phyloP scores from a whole-genome alignment of 1,140 invertebrate genomes.

The Euglossa dilemma region DNA sequence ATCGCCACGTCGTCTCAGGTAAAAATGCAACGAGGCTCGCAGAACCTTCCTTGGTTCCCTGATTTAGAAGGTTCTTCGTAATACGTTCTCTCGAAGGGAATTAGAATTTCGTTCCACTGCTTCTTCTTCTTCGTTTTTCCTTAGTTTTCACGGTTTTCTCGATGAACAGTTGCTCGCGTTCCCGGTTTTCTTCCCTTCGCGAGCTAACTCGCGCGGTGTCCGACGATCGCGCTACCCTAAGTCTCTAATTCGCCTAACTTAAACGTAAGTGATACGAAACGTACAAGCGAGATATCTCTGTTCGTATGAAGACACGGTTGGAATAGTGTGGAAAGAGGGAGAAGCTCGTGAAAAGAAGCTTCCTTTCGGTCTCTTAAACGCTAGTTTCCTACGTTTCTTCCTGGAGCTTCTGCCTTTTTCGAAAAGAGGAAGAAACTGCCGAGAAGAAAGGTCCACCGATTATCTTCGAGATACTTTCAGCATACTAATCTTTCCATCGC shows the following conservation, averaged over 20 bases:
- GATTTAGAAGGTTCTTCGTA: neutral
- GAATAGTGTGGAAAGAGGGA: neutral
- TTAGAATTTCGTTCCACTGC: neutral
- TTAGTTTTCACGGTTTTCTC: neutral
- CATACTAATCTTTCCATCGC: too few species aligned
- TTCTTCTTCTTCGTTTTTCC: neutral
- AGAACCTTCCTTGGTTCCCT: too few species aligned
- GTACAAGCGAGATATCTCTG: slow-evolving; percentile 48
- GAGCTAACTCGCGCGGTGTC: neutral
- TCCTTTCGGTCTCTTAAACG: too few species aligned
- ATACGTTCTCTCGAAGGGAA: neutral
- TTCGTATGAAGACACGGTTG: slow-evolving; percentile 18
- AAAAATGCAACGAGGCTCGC: slow-evolving; percentile 8
- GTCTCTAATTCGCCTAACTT: slow-evolving; percentile 28
- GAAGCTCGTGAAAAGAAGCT: neutral
- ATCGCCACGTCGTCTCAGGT: neutral
- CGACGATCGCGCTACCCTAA: neutral
- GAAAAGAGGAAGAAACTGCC: too few species aligned
- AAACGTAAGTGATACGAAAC: slow-evolving; percentile 46
- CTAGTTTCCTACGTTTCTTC: too few species aligned
- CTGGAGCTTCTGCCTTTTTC: too few species aligned
- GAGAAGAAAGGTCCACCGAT: too few species aligned
- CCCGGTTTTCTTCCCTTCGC: neutral
- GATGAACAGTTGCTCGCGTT: neutral
- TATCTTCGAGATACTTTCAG: too few species aligned